Percentiles rank a stretch among this genome's conserved stretches.
Evolutionary conservation across 2,797 vertebrate species (phyloP).

Genomic region (Hephaestus fuliginosus): DNA sequence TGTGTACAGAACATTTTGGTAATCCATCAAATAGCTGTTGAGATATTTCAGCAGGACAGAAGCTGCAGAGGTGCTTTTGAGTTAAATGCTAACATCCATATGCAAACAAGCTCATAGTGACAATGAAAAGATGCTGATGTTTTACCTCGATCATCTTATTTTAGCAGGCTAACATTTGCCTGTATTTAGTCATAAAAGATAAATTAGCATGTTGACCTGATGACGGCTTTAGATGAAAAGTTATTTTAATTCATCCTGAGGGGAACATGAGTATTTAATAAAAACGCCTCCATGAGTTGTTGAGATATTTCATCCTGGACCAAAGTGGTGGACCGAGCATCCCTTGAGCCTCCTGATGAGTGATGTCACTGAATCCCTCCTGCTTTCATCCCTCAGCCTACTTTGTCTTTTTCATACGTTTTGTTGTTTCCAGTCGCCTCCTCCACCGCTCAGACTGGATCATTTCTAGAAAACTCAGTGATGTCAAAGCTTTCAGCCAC

Average conservation of each 20-base stretch:
- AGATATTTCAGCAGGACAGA: too few species aligned
- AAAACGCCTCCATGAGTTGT: background rate
- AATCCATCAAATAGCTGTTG: too few species aligned
- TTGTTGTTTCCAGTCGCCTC: slow-evolving; percentile 9
- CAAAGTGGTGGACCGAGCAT: background rate
- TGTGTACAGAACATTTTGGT: too few species aligned
- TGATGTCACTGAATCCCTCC: background rate
- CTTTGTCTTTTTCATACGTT: slow-evolving; percentile 3
- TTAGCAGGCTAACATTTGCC: background rate
- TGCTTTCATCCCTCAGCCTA: slow-evolving; percentile 8
- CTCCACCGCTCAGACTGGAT: background rate
- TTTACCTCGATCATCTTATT: background rate
- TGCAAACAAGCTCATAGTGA: background rate
- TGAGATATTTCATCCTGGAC: background rate
- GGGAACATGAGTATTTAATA: background rate
- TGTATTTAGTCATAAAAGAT: background rate
- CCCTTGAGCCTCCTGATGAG: background rate
- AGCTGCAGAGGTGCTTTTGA: too few species aligned
- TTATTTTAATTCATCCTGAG: background rate
- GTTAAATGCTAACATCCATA: too few species aligned
- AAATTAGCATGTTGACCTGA: background rate
- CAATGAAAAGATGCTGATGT: background rate
- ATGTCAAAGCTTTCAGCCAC: slow-evolving; percentile 43
- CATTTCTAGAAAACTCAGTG: slow-evolving; percentile 18
- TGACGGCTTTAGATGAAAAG: background rate